These are phyloP conservation scores for Cheirogaleus medius DNA, from an alignment of 2,113 vertebrate genomes.

Conservation along the genomic window DNA sequence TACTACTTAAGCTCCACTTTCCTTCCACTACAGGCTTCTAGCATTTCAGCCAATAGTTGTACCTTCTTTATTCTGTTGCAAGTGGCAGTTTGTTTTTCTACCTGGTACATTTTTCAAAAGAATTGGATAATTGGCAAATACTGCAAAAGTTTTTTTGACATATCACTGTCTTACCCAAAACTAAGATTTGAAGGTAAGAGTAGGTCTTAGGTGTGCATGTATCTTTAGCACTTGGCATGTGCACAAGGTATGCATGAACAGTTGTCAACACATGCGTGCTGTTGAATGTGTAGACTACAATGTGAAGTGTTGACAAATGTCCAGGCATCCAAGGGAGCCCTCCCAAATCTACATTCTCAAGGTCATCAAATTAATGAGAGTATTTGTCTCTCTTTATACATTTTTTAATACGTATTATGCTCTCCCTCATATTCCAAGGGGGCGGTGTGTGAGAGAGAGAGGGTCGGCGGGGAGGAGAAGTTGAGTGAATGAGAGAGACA, in stretches of 20 bases:
- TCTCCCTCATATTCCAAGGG: neutral
- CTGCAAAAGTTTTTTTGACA: neutral
- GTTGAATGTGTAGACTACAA: too few relatives aligned
- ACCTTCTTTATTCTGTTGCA: neutral
- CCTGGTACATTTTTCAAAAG: slow-evolving; percentile 8
- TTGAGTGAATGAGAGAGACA: neutral
- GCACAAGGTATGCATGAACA: neutral
- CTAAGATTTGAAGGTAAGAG: neutral
- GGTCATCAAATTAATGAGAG: neutral
- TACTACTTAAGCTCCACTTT: neutral
- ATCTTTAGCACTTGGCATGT: neutral
- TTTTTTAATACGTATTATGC: neutral
- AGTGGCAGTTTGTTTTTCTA: neutral
- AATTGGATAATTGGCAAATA: neutral
- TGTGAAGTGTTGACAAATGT: neutral
- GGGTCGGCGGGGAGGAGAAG: neutral
- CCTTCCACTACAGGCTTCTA: neutral
- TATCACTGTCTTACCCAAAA: neutral
- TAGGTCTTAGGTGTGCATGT: neutral
- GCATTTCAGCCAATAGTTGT: neutral
- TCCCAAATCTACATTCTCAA: neutral
- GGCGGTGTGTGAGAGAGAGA: neutral
- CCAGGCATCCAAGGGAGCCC: neutral
- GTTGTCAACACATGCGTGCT: neutral
- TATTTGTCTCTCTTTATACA: neutral